Evolutionary conservation across 2,113 vertebrate species (phyloP), one percentile per base, ranked within the genome.

Genomic region (Alaudala cheleensis): DNA sequence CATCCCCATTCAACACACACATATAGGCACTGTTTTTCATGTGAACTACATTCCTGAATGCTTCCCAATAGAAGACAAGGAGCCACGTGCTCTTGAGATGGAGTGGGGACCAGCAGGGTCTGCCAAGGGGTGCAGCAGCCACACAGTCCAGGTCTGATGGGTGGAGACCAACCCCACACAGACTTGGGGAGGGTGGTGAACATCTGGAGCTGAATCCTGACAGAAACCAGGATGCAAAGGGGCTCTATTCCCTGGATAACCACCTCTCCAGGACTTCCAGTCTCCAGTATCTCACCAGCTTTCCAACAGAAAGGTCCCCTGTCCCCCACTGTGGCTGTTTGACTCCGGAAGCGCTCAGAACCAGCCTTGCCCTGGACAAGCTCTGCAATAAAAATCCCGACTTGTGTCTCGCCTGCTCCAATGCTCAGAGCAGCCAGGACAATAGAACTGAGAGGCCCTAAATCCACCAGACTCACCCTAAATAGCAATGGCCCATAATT

Each of bases 381-480:
- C 91, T 90, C 88, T 91, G 93, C 87, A 91, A 81, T 85, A 95
- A 95, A 96, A 97, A 97, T 96, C 96, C 96, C 95, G 93, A 93
- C 96, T 96, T 96, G 82, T 95, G 92, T 95, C 94, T 97, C 93
- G 93, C 96, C 95, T 96, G 96, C 94, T 91, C 93, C 96, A 94
- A 78, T 49, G 94, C 90, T 92, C 96, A n/a, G 92, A 96, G 93
- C 91, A 92, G 93, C 95, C 15, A 44, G 98, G 98, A 99, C 98
- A 99, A 99, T 98, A 97, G 98, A 98, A 98, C 96, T 97, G 96
- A 97, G 97, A 94, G 90, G 98, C 98, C 98, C 98, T 98, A 98
- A 99, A 99, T 98, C 98, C 98, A 98, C 98, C 96, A 98, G 98
- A 98, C 98, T 99, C 98, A 98, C 98, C 98, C 98, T 98, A 99